Conservation (phyloP, 2,113 vertebrate genomes). For the Cromileptes altivelis region DNA sequence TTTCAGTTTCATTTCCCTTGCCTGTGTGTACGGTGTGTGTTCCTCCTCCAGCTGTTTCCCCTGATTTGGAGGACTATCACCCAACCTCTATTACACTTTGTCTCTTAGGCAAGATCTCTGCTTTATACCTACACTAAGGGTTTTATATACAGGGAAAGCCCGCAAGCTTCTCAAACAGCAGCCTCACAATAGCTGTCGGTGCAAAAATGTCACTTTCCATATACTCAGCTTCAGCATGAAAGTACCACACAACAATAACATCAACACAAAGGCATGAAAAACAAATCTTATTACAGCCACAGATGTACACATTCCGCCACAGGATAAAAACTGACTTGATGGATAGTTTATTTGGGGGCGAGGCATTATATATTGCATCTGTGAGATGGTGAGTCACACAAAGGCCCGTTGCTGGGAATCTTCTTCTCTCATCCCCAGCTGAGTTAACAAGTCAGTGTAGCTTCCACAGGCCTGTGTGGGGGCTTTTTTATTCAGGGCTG, state of each 20-base stretch:
- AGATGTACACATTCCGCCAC: slow-evolving; percentile 19
- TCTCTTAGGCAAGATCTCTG: neutral
- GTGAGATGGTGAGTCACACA: slow-evolving; percentile 1
- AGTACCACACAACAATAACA: slow-evolving; percentile 11
- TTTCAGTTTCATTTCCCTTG: neutral
- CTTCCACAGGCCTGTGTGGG: slow-evolving; percentile 11
- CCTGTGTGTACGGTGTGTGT: neutral
- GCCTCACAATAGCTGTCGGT: neutral
- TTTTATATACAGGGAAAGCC: slow-evolving; percentile 13
- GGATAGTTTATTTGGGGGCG: neutral
- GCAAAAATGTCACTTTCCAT: slow-evolving; percentile 28
- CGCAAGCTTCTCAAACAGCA: neutral
- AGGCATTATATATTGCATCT: slow-evolving; percentile 2
- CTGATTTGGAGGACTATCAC: neutral
- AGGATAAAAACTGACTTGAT: neutral
- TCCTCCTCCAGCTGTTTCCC: slow-evolving; percentile 7
- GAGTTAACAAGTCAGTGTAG: slow-evolving; percentile 29
- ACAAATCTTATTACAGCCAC: neutral
- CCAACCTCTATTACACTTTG: neutral
- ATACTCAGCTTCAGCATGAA: neutral
- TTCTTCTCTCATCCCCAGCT: slow-evolving; percentile 17
- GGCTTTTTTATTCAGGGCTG: slow-evolving; percentile 5
- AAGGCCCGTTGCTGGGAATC: neutral
- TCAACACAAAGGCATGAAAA: neutral
- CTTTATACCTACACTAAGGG: neutral